A percentile compares a stretch with the other conserved stretches of the same genome.
phyloP scores from a whole-genome alignment of 1,140 invertebrate species.

The Zaprionus kolodkinae region DNA sequence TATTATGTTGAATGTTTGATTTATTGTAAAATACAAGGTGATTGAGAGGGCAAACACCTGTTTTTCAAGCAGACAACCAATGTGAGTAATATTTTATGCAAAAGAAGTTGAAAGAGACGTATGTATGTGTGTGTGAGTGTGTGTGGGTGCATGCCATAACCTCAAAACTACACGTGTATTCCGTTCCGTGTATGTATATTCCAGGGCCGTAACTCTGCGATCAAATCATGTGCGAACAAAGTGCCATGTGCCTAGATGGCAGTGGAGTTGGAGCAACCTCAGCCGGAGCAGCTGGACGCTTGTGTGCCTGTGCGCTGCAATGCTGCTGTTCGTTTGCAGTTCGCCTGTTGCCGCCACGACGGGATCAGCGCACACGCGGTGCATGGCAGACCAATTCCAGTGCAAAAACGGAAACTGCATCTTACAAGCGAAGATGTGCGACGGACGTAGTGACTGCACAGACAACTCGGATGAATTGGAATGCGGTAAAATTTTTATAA shows the following conservation, averaged over 20 bases:
- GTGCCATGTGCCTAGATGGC: slow-evolving; percentile 31
- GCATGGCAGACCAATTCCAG: slow-evolving; percentile 69
- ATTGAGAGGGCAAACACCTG: slow-evolving; percentile 24
- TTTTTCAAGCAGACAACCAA: slow-evolving; percentile 20
- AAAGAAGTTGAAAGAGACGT: background rate
- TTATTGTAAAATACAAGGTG: slow-evolving; percentile 19
- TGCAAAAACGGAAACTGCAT: slow-evolving; percentile 88
- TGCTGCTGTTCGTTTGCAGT: slow-evolving; percentile 64
- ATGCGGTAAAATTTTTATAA: slow-evolving; percentile 88
- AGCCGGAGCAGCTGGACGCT: slow-evolving; percentile 16
- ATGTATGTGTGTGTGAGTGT: background rate
- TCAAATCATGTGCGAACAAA: slow-evolving; percentile 38
- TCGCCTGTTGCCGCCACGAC: slow-evolving; percentile 60
- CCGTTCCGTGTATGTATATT: slow-evolving; percentile 4
- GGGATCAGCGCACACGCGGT: slow-evolving; percentile 69
- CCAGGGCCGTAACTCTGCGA: slow-evolving; percentile 29
- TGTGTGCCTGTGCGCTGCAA: slow-evolving; percentile 47
- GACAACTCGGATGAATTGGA: slow-evolving; percentile 88
- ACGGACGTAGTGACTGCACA: slow-evolving; percentile 87
- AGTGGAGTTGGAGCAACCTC: slow-evolving; percentile 1
- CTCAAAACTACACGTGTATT: slow-evolving; percentile 46
- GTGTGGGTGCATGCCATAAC: slow-evolving; percentile 22
- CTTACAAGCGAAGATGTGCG: slow-evolving; percentile 87
- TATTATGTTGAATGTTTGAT: slow-evolving; percentile 27
- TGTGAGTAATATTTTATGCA: slow-evolving; percentile 21